Evolutionary conservation across 2,888 invertebrate genomes (phyloP).

Genomic region (Terebella lapidaria): DNA sequence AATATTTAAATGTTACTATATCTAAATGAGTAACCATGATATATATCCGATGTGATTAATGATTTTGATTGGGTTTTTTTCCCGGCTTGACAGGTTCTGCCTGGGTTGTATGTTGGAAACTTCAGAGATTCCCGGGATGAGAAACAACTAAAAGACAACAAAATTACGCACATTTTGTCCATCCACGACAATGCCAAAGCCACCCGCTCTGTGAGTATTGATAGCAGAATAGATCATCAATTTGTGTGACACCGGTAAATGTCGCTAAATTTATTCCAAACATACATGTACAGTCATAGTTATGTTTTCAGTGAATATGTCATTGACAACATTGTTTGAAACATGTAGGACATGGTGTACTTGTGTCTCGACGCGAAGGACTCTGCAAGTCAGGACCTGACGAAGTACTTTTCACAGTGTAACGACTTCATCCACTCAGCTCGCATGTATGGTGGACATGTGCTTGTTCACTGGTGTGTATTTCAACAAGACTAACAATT

Average conservation of each 20-base stretch:
- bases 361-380: conserved; percentile 94
- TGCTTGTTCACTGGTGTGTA: conserved; percentile 81
- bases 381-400: conserved; percentile 86
- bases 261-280: neutral
- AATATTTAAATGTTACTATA: no score
- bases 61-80: no score
- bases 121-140: conserved; percentile 92
- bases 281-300: neutral
- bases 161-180: conserved; percentile 90
- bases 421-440: conserved; percentile 96
- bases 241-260: neutral
- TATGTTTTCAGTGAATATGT: neutral
- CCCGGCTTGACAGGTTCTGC: conserved; percentile 63
- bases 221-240: neutral
- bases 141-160: conserved; percentile 79
- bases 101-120: conserved; percentile 91
- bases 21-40: no score
- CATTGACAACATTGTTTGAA: neutral
- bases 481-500: neutral
- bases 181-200: conserved; percentile 73
- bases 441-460: conserved; percentile 79
- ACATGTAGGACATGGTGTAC: conserved; percentile 89
- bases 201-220: neutral
- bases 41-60: no score
- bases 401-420: conserved; percentile 86